Base-by-base conservation (phyloP, 2,888 invertebrate genomes). In the Nomada ferruginata region DNA sequence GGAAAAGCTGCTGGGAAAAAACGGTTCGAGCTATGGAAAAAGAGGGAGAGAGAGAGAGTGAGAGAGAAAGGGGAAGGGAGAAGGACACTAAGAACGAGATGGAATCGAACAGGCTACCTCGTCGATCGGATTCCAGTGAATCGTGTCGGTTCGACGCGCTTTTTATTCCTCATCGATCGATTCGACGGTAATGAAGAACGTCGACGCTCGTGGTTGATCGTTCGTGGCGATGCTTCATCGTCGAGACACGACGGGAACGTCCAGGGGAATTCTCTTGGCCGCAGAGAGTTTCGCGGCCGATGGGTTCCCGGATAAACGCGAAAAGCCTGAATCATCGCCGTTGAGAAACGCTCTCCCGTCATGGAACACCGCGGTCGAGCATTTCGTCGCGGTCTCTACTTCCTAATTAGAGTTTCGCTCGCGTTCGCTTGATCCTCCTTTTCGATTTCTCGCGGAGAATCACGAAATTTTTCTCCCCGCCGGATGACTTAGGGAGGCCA, bases 251-350 rank as follows among this genome's bases (percentile, higher is more conserved):
- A 64, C 18, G 18, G 20, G 36, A 53, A 23, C 44, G 61, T 64
- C 47, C 15, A n/a, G 11, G 23, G n/a, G 47, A 44, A 61, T 42
- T 53, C 26, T 44, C 29, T 23, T 18, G 57, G 10, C 7, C 20
- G 59, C 53, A 55, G 66, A 55, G 53, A 64, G 36, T 61, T 77
- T 66, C 66, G 60, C 64, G 53, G 50, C 60, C 36, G 66, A 63
- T 68, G 23, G 78, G 44, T 42, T 42, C 11, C 18, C 42, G 59
- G 70, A 64, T 55, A 69, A 83, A 73, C 78, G 52, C 55, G 71
- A 55, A 65, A 63, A 68, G 47, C n/a, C 72, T 79, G 83, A 79
- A 75, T 82, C 82, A 83, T 65, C 69, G 26, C 2, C 23, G 76
- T 59, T 44, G 68, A 70, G 74, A 65, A 78, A 65, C 59, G 44